Base-by-base conservation (phyloP, 2,888 invertebrate genomes). In the Mythimna albipuncta region DNA sequence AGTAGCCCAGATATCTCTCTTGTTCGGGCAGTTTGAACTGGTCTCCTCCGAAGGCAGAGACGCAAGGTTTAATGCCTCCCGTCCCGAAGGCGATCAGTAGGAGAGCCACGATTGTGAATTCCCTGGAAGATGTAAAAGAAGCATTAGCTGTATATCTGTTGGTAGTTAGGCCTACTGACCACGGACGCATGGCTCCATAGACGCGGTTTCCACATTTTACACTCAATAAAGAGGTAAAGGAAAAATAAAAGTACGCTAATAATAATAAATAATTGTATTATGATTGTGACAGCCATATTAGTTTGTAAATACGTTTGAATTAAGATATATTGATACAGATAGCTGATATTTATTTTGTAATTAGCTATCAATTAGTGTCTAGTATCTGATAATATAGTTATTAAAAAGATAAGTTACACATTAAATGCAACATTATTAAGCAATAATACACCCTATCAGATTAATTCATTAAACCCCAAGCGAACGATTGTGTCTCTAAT, bases 1-100 rank as follows among this genome's bases (percentile, higher is more conserved):
- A 99, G 75, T 97, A 97, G 21, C 98, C 97, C 75, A 99, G 95
- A 90, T 98, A 98, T 85, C 95, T 95, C 85, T 97, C 97, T 94
- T 99, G 98, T 82, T 98, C 97, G 0, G 98, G 98, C 64, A 98
- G 86, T 64, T 97, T 96, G 93, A 99, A 99, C 94, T 99, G 99
- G 92, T 99, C 99, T 0, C 99, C 99, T 1, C 99, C 99, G 92
- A 99, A 99, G 0, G 99, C 98, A 0, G 99, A 97, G 0, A 99
- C 99, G 89, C 99, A 99, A 0, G 99, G 99, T 90, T 99, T 99
- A 86, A 99, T 99, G 2, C 99, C 99, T 2, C 99, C 99, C 0
- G 99, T 99, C 0, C 99, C 99, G 19, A 99, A 87, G 0, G 99
- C 99, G 86, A 99, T 98, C 41, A 98, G 93, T 0, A 98, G 84